Percentiles rank a stretch among this genome's conserved stretches.
Evolutionary conservation across 2,113 vertebrate species (phyloP).

Genomic region (Tachysurus vachellii): DNA sequence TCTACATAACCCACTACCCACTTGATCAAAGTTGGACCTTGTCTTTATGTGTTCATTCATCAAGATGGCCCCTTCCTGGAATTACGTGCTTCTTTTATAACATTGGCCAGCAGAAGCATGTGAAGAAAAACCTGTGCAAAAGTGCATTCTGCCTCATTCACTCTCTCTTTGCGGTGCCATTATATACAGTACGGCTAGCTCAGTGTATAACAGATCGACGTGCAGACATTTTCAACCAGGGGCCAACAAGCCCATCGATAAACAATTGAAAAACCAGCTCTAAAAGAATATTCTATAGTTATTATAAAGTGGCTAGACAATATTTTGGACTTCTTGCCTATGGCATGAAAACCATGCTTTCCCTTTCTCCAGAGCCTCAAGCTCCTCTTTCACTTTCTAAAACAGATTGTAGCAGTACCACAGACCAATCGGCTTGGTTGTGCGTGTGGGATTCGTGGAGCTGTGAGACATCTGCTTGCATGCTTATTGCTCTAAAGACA

Average conservation of each 20-base stretch:
- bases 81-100: slow-evolving; percentile 11
- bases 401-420: slow-evolving; percentile 66
- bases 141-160: slow-evolving; percentile 66
- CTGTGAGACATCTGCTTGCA: slow-evolving; percentile 78
- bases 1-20: slow-evolving; percentile 19
- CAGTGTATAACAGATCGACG: slow-evolving; percentile 48
- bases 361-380: slow-evolving; percentile 46
- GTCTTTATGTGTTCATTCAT: neutral
- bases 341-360: slow-evolving; percentile 52
- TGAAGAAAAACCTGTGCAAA: slow-evolving; percentile 76
- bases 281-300: slow-evolving; percentile 59
- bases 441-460: slow-evolving; percentile 78
- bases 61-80: slow-evolving; percentile 22
- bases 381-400: neutral
- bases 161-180: slow-evolving; percentile 4
- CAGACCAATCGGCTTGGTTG: slow-evolving; percentile 78
- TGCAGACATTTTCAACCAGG: slow-evolving; percentile 41
- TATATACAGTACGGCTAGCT: slow-evolving; percentile 52
- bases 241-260: slow-evolving; percentile 12
- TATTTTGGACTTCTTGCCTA: slow-evolving; percentile 50
- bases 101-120: slow-evolving; percentile 52
- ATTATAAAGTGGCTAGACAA: slow-evolving; percentile 65
- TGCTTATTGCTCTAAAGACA: slow-evolving; percentile 96
- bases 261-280: slow-evolving; percentile 52
- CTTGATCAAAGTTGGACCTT: slow-evolving; percentile 13